Evolutionary conservation across 2,888 invertebrate genomes (phyloP).

Genomic region (Diarsia mendica): DNA sequence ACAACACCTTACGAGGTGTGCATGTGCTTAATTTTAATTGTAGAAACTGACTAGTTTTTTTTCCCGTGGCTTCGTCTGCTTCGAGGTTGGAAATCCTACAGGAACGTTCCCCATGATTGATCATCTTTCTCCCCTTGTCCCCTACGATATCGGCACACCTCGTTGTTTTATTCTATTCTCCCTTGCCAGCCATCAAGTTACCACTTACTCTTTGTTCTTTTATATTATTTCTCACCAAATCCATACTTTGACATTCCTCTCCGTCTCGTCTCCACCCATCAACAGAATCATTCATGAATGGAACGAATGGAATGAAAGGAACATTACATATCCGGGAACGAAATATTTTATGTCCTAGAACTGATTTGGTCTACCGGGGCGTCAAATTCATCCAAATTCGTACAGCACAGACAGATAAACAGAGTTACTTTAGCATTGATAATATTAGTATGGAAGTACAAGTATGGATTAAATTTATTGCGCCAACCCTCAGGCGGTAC

Average conservation of each 20-base stretch:
- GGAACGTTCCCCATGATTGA: background rate
- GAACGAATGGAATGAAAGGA: background rate
- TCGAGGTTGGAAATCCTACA: background rate
- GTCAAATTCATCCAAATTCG: background rate
- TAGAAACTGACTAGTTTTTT: constrained; percentile 4
- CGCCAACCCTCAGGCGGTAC: constrained; percentile 39
- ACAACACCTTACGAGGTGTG: constrained; percentile 41
- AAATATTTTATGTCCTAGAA: background rate
- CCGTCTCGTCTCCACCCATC: background rate
- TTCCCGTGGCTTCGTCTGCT: background rate
- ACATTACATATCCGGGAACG: background rate
- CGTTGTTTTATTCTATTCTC: background rate
- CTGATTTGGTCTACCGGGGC: background rate
- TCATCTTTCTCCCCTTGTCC: background rate
- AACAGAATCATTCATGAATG: background rate
- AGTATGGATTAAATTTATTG: constrained; percentile 4
- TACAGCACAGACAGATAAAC: background rate
- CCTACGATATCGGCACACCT: background rate
- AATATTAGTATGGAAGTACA: background rate
- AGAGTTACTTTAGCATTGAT: background rate
- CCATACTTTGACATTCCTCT: background rate
- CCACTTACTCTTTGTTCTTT: background rate
- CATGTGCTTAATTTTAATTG: constrained; percentile 39
- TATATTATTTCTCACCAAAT: background rate
- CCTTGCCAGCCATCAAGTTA: background rate